Conservation (phyloP, 2,113 vertebrate genomes). For the Gulo gulo region DNA sequence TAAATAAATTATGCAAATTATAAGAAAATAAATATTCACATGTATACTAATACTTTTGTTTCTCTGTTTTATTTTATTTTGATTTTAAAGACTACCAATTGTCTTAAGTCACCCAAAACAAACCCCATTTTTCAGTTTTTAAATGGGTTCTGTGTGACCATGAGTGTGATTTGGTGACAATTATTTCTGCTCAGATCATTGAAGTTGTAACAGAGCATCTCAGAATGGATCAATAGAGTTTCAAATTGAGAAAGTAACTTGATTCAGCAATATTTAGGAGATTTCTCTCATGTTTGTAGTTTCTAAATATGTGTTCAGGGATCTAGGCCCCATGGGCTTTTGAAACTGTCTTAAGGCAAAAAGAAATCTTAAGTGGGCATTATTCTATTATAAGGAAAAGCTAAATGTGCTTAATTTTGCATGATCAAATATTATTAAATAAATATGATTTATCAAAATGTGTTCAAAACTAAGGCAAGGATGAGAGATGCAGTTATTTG, state of each 20-base stretch:
- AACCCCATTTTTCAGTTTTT: not conserved
- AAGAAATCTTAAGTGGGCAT: not conserved
- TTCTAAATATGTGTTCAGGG: conserved; percentile 36
- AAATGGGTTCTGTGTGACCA: not conserved
- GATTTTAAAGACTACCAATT: not conserved
- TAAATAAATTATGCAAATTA: not conserved
- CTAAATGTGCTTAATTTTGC: conserved; percentile 63
- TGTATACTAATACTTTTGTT: not conserved
- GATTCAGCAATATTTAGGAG: conserved; percentile 37
- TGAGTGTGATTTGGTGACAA: not conserved
- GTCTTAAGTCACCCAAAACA: not conserved
- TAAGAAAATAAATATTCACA: not conserved
- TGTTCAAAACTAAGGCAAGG: conserved; percentile 51
- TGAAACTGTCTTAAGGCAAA: not conserved
- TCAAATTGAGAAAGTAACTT: conserved; percentile 53
- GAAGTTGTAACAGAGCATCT: not conserved
- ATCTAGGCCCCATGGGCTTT: not conserved
- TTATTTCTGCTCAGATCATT: not conserved
- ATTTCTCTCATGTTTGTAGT: conserved; percentile 31
- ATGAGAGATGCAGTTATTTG: conserved; percentile 51
- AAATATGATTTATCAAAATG: conserved; percentile 40
- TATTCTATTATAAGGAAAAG: conserved; percentile 45
- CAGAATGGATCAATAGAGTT: conserved; percentile 49
- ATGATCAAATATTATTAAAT: conserved; percentile 67
- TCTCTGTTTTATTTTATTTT: not conserved